Percentiles rank a stretch among this genome's conserved stretches.
Evolutionary conservation across 2,113 vertebrate species (phyloP).

Genomic region (Daubentonia madagascariensis): DNA sequence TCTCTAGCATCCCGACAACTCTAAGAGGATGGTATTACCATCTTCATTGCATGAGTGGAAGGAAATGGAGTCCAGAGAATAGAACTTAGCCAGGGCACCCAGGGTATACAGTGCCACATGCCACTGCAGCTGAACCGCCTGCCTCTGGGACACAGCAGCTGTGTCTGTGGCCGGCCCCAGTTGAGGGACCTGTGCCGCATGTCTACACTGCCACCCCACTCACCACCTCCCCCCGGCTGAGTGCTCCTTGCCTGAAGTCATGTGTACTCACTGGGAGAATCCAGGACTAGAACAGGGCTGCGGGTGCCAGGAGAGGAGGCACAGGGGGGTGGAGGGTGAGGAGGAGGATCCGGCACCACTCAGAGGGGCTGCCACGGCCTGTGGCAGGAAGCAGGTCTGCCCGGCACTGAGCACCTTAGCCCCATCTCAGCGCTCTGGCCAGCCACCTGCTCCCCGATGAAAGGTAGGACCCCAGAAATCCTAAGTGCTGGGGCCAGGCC

Average conservation of each 20-base stretch:
- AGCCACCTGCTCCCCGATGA: not conserved
- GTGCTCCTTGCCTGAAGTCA: not conserved
- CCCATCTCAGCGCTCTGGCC: not conserved
- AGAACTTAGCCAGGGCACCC: too few relatives aligned
- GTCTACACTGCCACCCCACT: not conserved
- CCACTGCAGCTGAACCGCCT: rapidly evolving
- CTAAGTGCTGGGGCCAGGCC: not conserved
- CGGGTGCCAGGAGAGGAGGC: not conserved
- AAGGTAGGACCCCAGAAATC: not conserved
- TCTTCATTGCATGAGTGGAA: rapidly evolving
- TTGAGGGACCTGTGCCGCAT: not conserved
- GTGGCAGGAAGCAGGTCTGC: not conserved
- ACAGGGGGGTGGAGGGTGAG: rapidly evolving
- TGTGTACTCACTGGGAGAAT: not conserved
- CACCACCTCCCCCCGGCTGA: rapidly evolving
- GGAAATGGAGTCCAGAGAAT: not conserved
- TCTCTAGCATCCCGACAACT: not conserved
- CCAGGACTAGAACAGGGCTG: rapidly evolving
- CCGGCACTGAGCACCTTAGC: not conserved
- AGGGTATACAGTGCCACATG: rapidly evolving
- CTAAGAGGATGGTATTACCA: not conserved
- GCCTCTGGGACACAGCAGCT: not conserved
- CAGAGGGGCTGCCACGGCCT: not conserved
- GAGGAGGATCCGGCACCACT: not conserved
- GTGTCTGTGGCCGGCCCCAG: not conserved